These are phyloP conservation scores for Zoanthus sociatus DNA, from an alignment of 92 coral and sea anemone genomes.

Conservation along the genomic window DNA sequence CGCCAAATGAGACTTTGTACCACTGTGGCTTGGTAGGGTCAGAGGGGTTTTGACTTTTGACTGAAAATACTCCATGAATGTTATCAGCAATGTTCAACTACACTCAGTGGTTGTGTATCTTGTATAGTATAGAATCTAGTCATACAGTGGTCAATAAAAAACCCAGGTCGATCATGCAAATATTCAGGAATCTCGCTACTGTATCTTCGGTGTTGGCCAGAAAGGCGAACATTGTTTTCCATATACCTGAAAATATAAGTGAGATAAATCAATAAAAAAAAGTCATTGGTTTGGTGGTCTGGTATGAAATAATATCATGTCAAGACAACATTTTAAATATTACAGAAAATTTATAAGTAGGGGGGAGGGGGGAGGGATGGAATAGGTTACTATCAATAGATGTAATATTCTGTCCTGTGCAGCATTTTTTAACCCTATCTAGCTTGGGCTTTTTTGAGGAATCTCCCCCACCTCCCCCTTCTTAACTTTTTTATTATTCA, in stretches of 20 bases:
- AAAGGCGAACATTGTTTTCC: background rate
- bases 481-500: no score
- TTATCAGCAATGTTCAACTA: background rate
- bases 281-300: background rate
- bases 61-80: background rate
- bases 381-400: background rate
- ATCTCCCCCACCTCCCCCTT: no score
- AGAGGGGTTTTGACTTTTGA: constrained; percentile 6
- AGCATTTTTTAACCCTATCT: no score
- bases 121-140: constrained; percentile 1
- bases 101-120: background rate
- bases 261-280: no score
- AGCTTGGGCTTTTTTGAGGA: no score
- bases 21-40: background rate
- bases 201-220: background rate
- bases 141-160: constrained; percentile 14
- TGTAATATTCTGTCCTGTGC: no score
- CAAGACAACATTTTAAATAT: background rate
- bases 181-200: constrained; percentile 2
- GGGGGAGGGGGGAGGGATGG: background rate
- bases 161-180: constrained; percentile 7
- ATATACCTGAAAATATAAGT: background rate
- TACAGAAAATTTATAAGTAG: background rate
- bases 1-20: constrained; percentile 52
- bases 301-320: background rate